Evolutionary conservation across 2,797 vertebrate genomes (phyloP).

Genomic region (Trachurus trachurus): DNA sequence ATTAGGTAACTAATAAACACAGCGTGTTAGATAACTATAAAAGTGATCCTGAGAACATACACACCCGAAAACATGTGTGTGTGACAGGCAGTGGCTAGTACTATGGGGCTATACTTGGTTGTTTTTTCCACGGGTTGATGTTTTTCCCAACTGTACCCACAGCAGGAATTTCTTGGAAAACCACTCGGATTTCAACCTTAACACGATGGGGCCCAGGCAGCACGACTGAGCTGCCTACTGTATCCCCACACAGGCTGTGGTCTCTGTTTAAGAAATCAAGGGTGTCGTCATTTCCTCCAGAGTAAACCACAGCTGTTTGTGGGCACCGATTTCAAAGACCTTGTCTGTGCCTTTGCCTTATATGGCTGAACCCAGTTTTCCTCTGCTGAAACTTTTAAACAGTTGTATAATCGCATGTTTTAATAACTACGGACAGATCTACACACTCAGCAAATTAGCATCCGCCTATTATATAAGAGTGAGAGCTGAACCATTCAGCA

Average conservation of each 20-base stretch:
- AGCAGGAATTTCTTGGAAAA: conserved; percentile 70
- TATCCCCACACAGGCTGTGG: conserved; percentile 25
- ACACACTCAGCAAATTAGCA: conserved; percentile 16
- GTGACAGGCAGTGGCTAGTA: conserved; percentile 9
- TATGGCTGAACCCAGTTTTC: conserved; percentile 19
- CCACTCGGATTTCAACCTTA: conserved; percentile 59
- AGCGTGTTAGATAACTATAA: neutral
- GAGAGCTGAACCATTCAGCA: neutral
- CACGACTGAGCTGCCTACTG: conserved; percentile 3
- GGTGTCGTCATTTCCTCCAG: conserved; percentile 48
- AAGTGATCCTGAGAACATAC: conserved; percentile 24
- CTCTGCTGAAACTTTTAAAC: conserved; percentile 7
- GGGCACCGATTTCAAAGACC: conserved; percentile 40
- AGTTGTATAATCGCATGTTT: neutral
- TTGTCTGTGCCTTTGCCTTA: conserved; percentile 42
- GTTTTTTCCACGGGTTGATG: conserved; percentile 48
- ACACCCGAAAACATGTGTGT: conserved; percentile 34
- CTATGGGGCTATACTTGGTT: conserved; percentile 13
- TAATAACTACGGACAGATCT: conserved; percentile 14
- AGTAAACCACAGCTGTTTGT: conserved; percentile 50
- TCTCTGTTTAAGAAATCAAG: conserved; percentile 42
- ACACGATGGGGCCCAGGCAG: neutral
- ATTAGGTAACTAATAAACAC: conserved; percentile 22
- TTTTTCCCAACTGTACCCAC: conserved; percentile 50
- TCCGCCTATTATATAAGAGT: conserved; percentile 3